A percentile compares a stretch with the other conserved stretches of the same genome.
phyloP scores from a whole-genome alignment of 2,888 invertebrate genomes.

The Andricus curvator region DNA sequence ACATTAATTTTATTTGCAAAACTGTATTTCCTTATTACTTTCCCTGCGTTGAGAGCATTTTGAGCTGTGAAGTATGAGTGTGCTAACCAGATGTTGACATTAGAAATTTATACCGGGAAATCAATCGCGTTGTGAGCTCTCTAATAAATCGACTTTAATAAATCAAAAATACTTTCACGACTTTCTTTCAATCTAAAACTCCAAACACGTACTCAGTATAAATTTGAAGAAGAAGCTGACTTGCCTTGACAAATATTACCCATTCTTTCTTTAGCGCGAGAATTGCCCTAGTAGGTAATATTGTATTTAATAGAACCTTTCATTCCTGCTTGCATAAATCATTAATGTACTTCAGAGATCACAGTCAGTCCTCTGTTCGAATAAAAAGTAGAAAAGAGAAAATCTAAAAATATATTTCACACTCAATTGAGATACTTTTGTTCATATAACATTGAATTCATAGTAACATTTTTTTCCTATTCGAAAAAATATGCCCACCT shows the following conservation, averaged over 20 bases:
- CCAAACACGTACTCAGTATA: slow-evolving; percentile 54
- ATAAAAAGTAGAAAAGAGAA: too few relatives aligned
- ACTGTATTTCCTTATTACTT: too few relatives aligned
- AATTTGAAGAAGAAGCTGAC: slow-evolving; percentile 49
- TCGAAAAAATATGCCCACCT: too few relatives aligned
- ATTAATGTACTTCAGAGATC: not conserved
- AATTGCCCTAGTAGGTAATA: not conserved
- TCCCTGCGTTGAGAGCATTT: too few relatives aligned
- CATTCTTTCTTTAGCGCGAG: slow-evolving; percentile 48
- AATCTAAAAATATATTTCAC: too few relatives aligned
- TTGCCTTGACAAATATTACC: slow-evolving; percentile 54
- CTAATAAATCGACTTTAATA: slow-evolving; percentile 19
- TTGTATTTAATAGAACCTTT: not conserved
- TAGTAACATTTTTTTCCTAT: too few relatives aligned
- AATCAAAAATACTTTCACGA: slow-evolving; percentile 33
- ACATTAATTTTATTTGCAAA: too few relatives aligned
- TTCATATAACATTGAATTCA: too few relatives aligned
- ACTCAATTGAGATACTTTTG: too few relatives aligned
- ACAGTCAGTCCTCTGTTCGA: too few relatives aligned
- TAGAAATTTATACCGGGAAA: slow-evolving; percentile 7
- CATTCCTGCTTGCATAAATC: not conserved
- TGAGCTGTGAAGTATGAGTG: not conserved
- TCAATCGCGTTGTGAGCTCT: not conserved
- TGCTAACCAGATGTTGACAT: slow-evolving; percentile 7
- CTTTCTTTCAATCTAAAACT: slow-evolving; percentile 32